Evolutionary conservation across 2,797 vertebrate genomes (phyloP).

Genomic region (Astyanax mexicanus): DNA sequence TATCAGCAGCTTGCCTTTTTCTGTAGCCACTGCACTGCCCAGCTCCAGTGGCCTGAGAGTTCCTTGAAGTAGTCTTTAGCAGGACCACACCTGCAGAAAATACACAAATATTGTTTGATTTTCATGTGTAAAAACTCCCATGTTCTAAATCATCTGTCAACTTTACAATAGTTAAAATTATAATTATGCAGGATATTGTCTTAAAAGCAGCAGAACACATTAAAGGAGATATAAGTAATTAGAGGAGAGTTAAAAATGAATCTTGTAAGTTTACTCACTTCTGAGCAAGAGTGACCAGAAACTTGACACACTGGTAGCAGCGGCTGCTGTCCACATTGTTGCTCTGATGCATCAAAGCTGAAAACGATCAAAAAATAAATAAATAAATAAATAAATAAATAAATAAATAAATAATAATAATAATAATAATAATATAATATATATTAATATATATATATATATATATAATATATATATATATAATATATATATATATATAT

Average conservation of each 20-base stretch:
- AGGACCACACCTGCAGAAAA: constrained; percentile 84
- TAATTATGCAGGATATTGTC: not conserved
- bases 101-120: constrained; percentile 28
- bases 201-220: not conserved
- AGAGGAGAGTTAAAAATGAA: not conserved
- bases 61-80: constrained; percentile 99
- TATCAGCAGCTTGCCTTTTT: constrained; percentile 83
- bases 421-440: not conserved
- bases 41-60: constrained; percentile 96
- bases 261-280: constrained; percentile 87
- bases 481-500: too few relatives aligned
- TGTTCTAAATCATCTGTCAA: not conserved
- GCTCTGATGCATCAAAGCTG: constrained; percentile 98
- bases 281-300: constrained; percentile 96
- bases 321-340: constrained; percentile 98
- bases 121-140: not conserved
- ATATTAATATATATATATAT: too few relatives aligned
- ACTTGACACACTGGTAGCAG: constrained; percentile 99
- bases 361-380: constrained; percentile 17
- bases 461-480: too few relatives aligned
- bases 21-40: constrained; percentile 98
- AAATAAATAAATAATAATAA: not conserved
- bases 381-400: constrained; percentile 9
- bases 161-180: not conserved
- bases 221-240: not conserved